phyloP scores from a whole-genome alignment of 2,113 vertebrate genomes.

The Petromus typicus region DNA sequence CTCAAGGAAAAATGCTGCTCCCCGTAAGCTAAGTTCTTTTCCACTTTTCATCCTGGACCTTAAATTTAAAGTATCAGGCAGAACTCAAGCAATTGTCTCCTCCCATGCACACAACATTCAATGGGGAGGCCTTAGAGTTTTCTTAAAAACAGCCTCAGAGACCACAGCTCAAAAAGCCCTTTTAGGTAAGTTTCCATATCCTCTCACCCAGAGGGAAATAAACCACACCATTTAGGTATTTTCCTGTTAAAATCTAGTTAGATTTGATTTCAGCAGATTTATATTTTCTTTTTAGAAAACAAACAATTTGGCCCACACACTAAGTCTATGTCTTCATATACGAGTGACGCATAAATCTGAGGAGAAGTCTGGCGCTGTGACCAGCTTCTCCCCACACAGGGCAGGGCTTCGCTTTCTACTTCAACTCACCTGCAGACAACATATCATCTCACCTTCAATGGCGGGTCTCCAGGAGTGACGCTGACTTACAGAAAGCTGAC shows the following conservation, averaged over 20 bases:
- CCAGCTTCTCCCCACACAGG: background rate
- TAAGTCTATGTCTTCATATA: conserved; percentile 69
- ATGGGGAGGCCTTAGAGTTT: conserved; percentile 35
- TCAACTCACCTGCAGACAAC: conserved; percentile 31
- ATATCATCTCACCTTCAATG: background rate
- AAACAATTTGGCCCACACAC: conserved; percentile 73
- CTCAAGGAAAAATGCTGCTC: background rate
- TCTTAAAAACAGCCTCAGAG: conserved; percentile 64
- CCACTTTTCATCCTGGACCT: background rate
- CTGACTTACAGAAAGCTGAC: background rate
- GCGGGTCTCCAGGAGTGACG: background rate
- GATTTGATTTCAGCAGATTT: conserved; percentile 80
- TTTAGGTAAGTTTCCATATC: conserved; percentile 77
- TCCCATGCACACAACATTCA: background rate
- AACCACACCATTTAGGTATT: conserved; percentile 75
- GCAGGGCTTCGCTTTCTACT: background rate
- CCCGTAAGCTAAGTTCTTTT: background rate
- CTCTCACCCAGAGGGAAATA: conserved; percentile 70
- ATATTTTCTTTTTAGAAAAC: conserved; percentile 78
- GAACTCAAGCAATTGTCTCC: conserved; percentile 32
- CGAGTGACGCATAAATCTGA: conserved; percentile 64
- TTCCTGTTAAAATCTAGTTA: conserved; percentile 72
- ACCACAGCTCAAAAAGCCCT: conserved; percentile 79
- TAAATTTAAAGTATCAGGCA: conserved; percentile 23
- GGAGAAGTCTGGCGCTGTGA: background rate